Base-by-base conservation (phyloP, 2,113 vertebrate genomes). In the Phalacrocorax pelagicus region DNA sequence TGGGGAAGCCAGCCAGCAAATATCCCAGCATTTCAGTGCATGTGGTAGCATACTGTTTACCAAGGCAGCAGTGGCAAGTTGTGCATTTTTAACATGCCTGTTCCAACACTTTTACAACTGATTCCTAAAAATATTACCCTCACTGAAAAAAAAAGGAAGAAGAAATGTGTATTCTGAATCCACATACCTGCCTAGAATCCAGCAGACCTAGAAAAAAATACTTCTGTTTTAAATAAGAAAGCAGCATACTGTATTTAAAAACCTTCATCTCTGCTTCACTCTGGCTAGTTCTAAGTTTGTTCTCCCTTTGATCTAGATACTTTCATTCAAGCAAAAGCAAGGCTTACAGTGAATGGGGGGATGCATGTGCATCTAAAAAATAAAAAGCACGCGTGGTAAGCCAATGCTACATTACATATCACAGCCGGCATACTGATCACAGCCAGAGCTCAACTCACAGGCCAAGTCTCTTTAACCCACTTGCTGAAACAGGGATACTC, bases 241-340 rank as follows among this genome's bases (percentile, higher is more conserved):
- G 13, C 13, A 2, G 8, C 10, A 29, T 3, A 24, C 4, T 42
- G 0, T 27, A 65, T 40, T 47, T 61, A 3, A 75, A 79, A 46
- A 7, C 0, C 0, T 47, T 38, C 1, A 21, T 12, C 66, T 15
- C 9, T 66, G 58, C 67, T 78, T 89, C 42, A 54, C 21, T 69
- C 40, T 24, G 29, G 21, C 21, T 58, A 36, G 44, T 72, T 79
- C 30, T 62, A 38, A 46, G 24, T 44, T 59, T 42, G 34, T 12
- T 55, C 38, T 40, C 36, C 47, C 24, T 85, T 75, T 23, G 15
- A 70, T 66, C 22, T 38, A 34, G 42, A 65, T 23, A 34, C 32
- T 59, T 46, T 6, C 42, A 62, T n/a, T 62, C 15, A 49, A 75
- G 36, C 49, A 63, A 19, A 65, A 81, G 24, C 44, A 65, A 81